Evolutionary conservation across 2,113 vertebrate genomes (phyloP), one percentile per base, ranked within the genome.

Genomic region (Petrocephalus microphthalmus): DNA sequence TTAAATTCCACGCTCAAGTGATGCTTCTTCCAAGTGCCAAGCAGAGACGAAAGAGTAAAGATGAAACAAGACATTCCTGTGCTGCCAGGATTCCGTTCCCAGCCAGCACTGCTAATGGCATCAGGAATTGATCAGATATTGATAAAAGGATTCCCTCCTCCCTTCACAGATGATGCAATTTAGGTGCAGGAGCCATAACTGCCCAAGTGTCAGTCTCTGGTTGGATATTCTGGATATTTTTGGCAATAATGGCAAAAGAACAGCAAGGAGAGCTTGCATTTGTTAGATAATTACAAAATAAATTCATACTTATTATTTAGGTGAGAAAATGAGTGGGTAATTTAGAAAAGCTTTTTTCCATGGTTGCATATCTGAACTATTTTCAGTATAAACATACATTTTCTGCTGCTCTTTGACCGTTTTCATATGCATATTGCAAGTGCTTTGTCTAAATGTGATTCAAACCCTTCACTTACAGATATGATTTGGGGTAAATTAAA

Each of bases 161-260:
- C 91, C 90, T 90, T 91, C 93, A 91, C 93, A 93, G 93, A 93
- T 91, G 91, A 94, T 94, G 94, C 95, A 92, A 94, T 89, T 89
- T 88, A 89, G 91, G 94, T 92, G 92, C 92, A 88, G 25, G 93
- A 94, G 93, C 95, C 95, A 92, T 93, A 93, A 95, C 95, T 95
- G 95, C 91, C 90, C 92, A 90, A 52, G 64, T 91, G 90, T 91
- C 91, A 89, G 92, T 91, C 94, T 93, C 92, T 92, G 92, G 95
- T 93, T 95, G 92, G 93, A 94, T 92, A 91, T 71, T 64, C 64
- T 86, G 88, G 88, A 89, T 89, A 90, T 91, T 42, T 42, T 42
- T 42, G 42, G 92, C 90, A 92, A 90, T 91, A 93, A 93, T 92
- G 91, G 89, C 42, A 45, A 91, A 91, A 91, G 71, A 88, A 25